phyloP scores from a whole-genome alignment of 2,113 vertebrate genomes.

The Leptodactylus fuscus region DNA sequence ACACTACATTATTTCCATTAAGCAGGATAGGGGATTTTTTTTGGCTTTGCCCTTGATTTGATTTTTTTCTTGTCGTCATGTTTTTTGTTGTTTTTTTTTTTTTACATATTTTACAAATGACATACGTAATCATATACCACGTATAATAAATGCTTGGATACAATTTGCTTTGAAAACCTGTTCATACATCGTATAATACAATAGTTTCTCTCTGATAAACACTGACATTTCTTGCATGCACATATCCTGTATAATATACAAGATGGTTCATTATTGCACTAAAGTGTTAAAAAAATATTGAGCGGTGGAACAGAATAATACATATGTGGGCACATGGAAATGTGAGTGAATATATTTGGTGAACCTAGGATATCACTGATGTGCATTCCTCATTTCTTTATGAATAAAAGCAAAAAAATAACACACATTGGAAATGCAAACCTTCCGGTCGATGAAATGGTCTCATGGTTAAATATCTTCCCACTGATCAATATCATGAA shows the following conservation, averaged over 20 bases:
- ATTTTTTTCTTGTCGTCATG: slow-evolving; percentile 23
- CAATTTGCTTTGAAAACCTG: slow-evolving; percentile 72
- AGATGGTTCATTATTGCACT: slow-evolving; percentile 94
- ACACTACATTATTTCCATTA: slow-evolving; percentile 71
- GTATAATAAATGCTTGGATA: slow-evolving; percentile 79
- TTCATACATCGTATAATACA: slow-evolving; percentile 81
- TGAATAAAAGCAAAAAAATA: slow-evolving; percentile 62
- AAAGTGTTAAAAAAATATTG: slow-evolving; percentile 88
- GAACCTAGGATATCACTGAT: slow-evolving; percentile 84
- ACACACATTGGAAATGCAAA: slow-evolving; percentile 67
- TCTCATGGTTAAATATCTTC: slow-evolving; percentile 67
- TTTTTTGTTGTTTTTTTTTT: slow-evolving; percentile 44
- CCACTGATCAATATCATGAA: slow-evolving; percentile 70
- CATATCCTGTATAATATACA: slow-evolving; percentile 83
- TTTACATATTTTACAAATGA: slow-evolving; percentile 79
- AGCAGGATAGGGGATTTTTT: slow-evolving; percentile 81
- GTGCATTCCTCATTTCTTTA: slow-evolving; percentile 95
- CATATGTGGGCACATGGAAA: slow-evolving; percentile 60
- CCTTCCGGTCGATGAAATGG: slow-evolving; percentile 64
- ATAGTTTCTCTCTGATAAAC: slow-evolving; percentile 80
- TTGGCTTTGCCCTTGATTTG: slow-evolving; percentile 83
- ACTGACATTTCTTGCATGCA: slow-evolving; percentile 83
- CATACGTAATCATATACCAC: slow-evolving; percentile 78
- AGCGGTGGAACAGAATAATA: slow-evolving; percentile 79
- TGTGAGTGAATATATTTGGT: slow-evolving; percentile 55